These are phyloP conservation scores for Clostera curtula DNA, from an alignment of 2,888 invertebrate species.

Conservation along the genomic window DNA sequence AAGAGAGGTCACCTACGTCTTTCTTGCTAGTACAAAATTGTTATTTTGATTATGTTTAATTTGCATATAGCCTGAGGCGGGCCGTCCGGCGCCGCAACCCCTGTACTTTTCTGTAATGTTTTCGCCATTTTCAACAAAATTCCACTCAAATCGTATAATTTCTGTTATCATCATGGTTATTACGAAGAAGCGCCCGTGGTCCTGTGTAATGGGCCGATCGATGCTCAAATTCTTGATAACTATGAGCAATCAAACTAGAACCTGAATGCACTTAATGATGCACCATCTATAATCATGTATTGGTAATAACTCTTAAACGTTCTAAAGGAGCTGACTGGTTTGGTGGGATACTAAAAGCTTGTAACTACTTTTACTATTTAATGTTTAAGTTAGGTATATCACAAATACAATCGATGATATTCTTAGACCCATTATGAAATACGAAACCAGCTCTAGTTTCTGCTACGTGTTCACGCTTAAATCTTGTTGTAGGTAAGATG, in stretches of 20 bases:
- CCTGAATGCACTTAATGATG: conserved; percentile 61
- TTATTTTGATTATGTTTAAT: conserved; percentile 75
- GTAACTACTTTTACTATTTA: no score
- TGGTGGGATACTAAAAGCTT: conserved; percentile 23
- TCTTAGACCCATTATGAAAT: no score
- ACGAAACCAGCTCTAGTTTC: no score
- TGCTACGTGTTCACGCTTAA: conserved; percentile 5
- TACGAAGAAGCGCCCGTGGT: conserved; percentile 67
- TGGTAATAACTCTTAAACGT: conserved; percentile 69
- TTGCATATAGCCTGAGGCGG: conserved; percentile 64
- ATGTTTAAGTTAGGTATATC: no score
- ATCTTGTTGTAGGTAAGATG: neutral
- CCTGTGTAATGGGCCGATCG: conserved; percentile 61
- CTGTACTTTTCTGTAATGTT: conserved; percentile 74
- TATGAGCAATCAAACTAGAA: conserved; percentile 71
- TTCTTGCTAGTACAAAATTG: conserved; percentile 52
- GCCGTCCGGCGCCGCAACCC: conserved; percentile 60
- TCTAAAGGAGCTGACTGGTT: conserved; percentile 65
- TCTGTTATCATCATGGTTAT: conserved; percentile 71
- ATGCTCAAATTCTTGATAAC: conserved; percentile 70
- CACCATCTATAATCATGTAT: conserved; percentile 67
- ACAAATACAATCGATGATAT: no score
- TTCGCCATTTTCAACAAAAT: conserved; percentile 75
- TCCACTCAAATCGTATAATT: conserved; percentile 74
- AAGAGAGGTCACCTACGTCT: conserved; percentile 34